Base-by-base conservation (phyloP, 2,888 invertebrate genomes). In the Pristionchus japonicus region DNA sequence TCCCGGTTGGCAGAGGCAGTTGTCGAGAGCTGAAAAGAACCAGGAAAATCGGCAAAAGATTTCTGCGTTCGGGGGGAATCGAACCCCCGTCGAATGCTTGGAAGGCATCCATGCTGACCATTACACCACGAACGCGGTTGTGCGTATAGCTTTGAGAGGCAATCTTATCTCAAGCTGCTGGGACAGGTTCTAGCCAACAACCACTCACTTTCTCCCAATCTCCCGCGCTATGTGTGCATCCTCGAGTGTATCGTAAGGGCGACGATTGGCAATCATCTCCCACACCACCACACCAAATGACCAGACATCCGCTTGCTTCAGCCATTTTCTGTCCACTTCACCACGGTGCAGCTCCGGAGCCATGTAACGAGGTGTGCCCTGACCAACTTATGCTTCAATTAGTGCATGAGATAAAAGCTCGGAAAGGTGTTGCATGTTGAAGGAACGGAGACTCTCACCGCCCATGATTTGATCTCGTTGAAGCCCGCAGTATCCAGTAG, bases 1-100 rank as follows among this genome's bases (percentile, higher is more conserved):
- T 31, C 11, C 64, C 64, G 64, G 31, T 64, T 9, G 64, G 64
- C 1, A 64, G 64, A 13, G 64, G 31, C 27, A 31, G 64, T 15
- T 64, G 64, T 11, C 27, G 64, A 6, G 9, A 7, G 31, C 64
- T 64, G 3, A 23, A 57, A 57, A 43, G 11, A 43, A 11, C 43
- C n/a, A n/a, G n/a, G n/a, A n/a, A n/a, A n/a, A n/a, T n/a, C n/a
- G n/a, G n/a, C n/a, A n/a, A n/a, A n/a, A n/a, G n/a, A n/a, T n/a
- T n/a, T n/a, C n/a, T n/a, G n/a, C n/a, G n/a, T n/a, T n/a, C n/a
- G n/a, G n/a, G n/a, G n/a, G n/a, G n/a, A n/a, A n/a, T n/a, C n/a
- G n/a, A n/a, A n/a, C 89, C 89, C 89, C 89, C 89, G 89, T 89
- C 90, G 90, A 89, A 90, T 90, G 90, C 90, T 90, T 90, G 89